phyloP scores from a whole-genome alignment of 2,797 vertebrate species.

The Psittacula derbiana region DNA sequence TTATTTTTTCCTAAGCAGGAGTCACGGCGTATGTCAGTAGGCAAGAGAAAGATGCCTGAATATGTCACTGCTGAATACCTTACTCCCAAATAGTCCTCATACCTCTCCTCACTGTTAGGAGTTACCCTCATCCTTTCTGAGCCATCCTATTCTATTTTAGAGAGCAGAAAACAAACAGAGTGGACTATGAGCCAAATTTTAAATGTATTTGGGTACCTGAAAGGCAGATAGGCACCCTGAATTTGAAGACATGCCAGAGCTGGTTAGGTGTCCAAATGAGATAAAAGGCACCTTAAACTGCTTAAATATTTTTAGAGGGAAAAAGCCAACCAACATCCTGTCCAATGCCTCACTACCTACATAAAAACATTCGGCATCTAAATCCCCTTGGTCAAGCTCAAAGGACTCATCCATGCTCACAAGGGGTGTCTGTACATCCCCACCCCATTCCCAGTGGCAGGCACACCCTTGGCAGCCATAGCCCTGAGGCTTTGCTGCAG shows the following conservation, averaged over 20 bases:
- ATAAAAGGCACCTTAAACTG: not conserved
- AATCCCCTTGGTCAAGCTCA: not conserved
- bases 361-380: not conserved
- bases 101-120: not conserved
- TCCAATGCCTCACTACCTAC: not conserved
- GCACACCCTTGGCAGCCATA: not conserved
- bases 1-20: not conserved
- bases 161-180: not conserved
- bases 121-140: not conserved
- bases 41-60: not conserved
- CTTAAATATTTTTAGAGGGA: not conserved
- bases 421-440: not conserved
- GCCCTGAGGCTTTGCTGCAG: accelerated
- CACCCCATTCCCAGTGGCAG: accelerated
- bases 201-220: not conserved
- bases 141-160: not conserved
- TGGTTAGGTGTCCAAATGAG: not conserved
- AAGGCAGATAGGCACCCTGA: not conserved
- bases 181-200: not conserved
- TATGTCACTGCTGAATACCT: not conserved
- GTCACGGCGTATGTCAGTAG: not conserved
- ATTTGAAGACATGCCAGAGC: not conserved
- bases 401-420: not conserved
- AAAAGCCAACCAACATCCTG: not conserved
- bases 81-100: not conserved